phyloP scores from a whole-genome alignment of 2,113 vertebrate genomes.

The Aix galericulata region DNA sequence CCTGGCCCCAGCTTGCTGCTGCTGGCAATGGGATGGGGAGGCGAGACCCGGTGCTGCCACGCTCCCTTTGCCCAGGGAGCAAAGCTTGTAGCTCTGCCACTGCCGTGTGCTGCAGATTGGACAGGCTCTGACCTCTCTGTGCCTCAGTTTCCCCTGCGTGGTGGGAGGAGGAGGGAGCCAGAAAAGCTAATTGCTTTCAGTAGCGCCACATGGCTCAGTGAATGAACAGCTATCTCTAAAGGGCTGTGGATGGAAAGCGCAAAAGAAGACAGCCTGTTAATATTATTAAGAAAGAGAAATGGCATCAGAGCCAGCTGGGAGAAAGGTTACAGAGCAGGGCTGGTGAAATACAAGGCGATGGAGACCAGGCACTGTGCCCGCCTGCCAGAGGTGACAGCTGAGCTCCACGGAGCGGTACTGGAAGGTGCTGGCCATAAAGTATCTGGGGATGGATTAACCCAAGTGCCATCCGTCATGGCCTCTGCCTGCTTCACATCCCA shows the following conservation, averaged over 20 bases:
- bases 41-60: neutral
- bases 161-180: neutral
- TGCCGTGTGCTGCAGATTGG: fast-evolving
- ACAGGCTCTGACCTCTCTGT: neutral
- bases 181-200: neutral
- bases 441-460: neutral
- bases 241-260: neutral
- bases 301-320: neutral
- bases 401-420: neutral
- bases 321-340: neutral
- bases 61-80: neutral
- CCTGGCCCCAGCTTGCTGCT: neutral
- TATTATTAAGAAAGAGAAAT: neutral
- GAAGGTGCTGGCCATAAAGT: neutral
- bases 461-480: neutral
- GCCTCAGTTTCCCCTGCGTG: constrained; percentile 44
- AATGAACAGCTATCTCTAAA: neutral
- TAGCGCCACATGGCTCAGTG: neutral
- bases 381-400: neutral
- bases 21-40: neutral
- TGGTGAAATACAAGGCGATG: neutral
- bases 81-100: neutral
- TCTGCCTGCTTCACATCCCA: neutral
- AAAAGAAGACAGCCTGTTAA: neutral
- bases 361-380: neutral